Evolutionary conservation across 2,113 vertebrate genomes (phyloP).

Genomic region (Eolophus roseicapilla): DNA sequence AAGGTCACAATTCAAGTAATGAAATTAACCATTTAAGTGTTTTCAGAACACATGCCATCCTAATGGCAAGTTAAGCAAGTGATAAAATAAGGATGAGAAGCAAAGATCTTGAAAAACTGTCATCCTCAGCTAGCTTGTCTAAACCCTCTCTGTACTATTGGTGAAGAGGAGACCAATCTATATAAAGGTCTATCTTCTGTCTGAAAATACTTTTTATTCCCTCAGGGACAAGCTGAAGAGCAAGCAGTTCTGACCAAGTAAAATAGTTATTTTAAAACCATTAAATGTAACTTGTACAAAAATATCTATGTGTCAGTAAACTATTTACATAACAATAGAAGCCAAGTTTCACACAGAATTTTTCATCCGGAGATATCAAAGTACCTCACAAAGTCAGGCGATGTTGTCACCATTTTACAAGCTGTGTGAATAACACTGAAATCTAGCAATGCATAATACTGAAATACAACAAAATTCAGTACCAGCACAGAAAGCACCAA

Average conservation of each 20-base stretch:
- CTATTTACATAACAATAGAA: neutral
- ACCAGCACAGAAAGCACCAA: neutral
- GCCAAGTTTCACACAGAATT: neutral
- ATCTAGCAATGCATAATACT: neutral
- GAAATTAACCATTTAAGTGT: neutral
- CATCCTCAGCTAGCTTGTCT: neutral
- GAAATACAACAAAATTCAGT: neutral
- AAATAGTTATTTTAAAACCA: neutral
- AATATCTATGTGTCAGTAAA: neutral
- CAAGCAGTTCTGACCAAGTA: neutral
- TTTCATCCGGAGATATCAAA: neutral
- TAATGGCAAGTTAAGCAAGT: neutral
- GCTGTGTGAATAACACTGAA: neutral
- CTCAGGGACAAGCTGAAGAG: neutral
- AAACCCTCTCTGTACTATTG: neutral
- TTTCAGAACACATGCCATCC: neutral
- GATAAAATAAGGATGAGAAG: neutral
- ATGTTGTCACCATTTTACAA: neutral
- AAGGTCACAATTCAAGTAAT: neutral
- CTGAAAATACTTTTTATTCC: neutral
- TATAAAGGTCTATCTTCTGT: neutral
- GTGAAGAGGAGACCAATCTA: neutral
- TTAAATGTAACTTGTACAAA: neutral
- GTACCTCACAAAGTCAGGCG: neutral
- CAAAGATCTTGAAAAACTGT: neutral